These are phyloP conservation scores for Polylopha cassiicola DNA, from an alignment of 2,888 invertebrate species.

Conservation along the genomic window DNA sequence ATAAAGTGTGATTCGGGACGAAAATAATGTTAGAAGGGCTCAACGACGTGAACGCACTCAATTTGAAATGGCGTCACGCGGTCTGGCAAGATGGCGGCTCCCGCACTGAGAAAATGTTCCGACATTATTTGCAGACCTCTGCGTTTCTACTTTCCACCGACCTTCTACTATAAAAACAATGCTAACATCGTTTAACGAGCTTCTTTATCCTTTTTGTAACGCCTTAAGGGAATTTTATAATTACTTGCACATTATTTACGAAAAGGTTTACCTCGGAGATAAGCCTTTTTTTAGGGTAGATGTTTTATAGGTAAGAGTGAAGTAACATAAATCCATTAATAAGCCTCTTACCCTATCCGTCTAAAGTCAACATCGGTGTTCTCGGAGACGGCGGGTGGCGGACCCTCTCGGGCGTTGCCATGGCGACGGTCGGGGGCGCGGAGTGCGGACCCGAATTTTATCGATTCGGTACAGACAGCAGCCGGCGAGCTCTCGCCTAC, in stretches of 20 bases:
- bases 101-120: slow-evolving; percentile 45
- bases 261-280: slow-evolving; percentile 22
- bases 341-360: slow-evolving; percentile 77
- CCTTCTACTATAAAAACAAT: slow-evolving; percentile 32
- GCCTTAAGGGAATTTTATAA: slow-evolving; percentile 19
- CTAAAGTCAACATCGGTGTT: slow-evolving; percentile 75
- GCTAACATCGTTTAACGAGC: slow-evolving; percentile 3
- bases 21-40: slow-evolving; percentile 27
- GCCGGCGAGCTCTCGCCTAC: slow-evolving; percentile 65
- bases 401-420: slow-evolving; percentile 55
- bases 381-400: slow-evolving; percentile 50
- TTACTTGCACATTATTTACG: slow-evolving; percentile 21
- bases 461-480: slow-evolving; percentile 75
- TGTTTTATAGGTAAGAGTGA: slow-evolving; percentile 49
- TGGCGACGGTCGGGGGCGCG: slow-evolving; percentile 70
- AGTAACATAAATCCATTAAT: slow-evolving; percentile 76
- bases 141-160: slow-evolving; percentile 41
- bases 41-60: slow-evolving; percentile 48
- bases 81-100: slow-evolving; percentile 70
- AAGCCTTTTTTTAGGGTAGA: slow-evolving; percentile 30
- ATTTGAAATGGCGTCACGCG: slow-evolving; percentile 73
- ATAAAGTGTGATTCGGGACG: slow-evolving; percentile 24
- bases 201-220: not conserved
- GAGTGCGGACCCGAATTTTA: slow-evolving; percentile 76
- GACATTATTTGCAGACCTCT: slow-evolving; percentile 49